Base-by-base conservation (phyloP, 2,888 invertebrate genomes). In the Mesorhabditis belari region DNA sequence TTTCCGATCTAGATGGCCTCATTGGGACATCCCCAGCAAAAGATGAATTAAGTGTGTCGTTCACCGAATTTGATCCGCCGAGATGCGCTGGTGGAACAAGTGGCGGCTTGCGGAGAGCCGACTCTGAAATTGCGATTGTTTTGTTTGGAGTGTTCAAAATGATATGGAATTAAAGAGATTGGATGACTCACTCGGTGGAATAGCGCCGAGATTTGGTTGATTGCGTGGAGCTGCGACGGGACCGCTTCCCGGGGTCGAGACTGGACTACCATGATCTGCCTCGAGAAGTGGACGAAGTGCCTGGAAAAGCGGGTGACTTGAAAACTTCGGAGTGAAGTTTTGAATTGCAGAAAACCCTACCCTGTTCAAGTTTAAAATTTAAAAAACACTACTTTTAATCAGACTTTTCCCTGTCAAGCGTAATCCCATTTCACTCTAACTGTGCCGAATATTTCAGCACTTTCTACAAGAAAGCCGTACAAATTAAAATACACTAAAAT, bases 41-140 rank as follows among this genome's bases (percentile, higher is more conserved):
- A 49, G 68, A 67, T 21, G 67, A 66, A 52, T 68, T 51, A 55
- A 59, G 55, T 17, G 61, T 61, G 35, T 54, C 66, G 55, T 67
- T 67, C 19, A 62, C 27, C 12, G 65, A 55, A 49, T 58, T 60
- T 26, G 55, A 56, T 9, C 62, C 60, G 25, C 59, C 59, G 54
- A 53, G 29, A 51, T 59, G 59, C 2, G 59, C 59, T 3, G 59
- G 53, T 17, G 59, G 59, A 9, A 35, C 44, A n/a, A 53, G 60
- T 27, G 64, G 55, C 35, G 53, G 49, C 60, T 55, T 58, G 57
- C 61, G 68, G 44, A 76, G 60, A 19, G 75, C 70, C 0, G 76
- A 73, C 65, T 73, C 75, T 75, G 67, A 52, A 74, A 68, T 44
- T 53, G n/a, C n/a, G n/a, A n/a, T n/a, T n/a, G n/a, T n/a, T n/a